Conservation (phyloP, 2,113 vertebrate species). For the Lepus europaeus region DNA sequence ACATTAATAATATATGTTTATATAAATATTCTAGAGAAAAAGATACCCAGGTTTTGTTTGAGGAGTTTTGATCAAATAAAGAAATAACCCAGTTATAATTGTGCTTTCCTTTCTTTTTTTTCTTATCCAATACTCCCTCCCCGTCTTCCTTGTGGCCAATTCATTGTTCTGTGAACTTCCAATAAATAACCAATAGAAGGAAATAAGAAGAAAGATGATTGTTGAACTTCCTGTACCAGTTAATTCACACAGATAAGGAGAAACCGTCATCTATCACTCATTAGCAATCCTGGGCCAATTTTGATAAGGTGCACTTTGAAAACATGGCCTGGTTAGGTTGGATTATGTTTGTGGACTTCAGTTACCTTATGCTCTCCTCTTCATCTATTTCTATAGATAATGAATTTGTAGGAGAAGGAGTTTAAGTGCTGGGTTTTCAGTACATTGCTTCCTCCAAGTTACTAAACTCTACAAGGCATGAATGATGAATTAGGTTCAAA, state of each 20-base stretch:
- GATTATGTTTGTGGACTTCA: not conserved
- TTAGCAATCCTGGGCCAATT: not conserved
- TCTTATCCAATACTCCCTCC: not conserved
- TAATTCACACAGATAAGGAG: not conserved
- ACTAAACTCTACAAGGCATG: not conserved
- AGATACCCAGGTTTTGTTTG: not conserved
- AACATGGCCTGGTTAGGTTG: not conserved
- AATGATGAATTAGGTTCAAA: not conserved
- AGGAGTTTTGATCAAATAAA: slow-evolving; percentile 7
- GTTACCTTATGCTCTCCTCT: not conserved
- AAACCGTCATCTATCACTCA: not conserved
- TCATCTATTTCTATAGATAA: not conserved
- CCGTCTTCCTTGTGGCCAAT: not conserved
- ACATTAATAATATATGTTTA: not conserved
- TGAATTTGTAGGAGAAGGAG: not conserved
- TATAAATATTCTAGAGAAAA: not conserved
- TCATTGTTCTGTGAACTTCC: not conserved
- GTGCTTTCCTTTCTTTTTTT: not conserved
- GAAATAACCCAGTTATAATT: not conserved
- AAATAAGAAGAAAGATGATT: not conserved
- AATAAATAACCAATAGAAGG: not conserved
- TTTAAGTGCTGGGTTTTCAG: slow-evolving; percentile 3
- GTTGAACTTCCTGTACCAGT: not conserved
- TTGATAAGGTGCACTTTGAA: not conserved
- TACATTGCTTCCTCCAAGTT: not conserved